Conservation (phyloP, 2,113 vertebrate genomes). For the Catharus bicknelli region DNA sequence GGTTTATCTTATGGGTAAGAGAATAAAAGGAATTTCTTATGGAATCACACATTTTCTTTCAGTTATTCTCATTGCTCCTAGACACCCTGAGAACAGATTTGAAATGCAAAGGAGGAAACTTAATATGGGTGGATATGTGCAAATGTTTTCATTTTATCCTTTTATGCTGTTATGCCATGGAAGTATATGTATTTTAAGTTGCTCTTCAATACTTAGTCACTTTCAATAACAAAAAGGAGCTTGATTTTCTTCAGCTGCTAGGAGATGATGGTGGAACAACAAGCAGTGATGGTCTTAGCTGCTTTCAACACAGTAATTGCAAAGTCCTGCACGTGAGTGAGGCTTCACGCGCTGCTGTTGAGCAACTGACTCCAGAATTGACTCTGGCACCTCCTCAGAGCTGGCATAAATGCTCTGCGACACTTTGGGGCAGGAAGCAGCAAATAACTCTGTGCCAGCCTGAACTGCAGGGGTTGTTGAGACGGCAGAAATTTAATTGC, state of each 20-base stretch:
- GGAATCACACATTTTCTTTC: not conserved
- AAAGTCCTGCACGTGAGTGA: fast-evolving
- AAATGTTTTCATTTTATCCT: not conserved
- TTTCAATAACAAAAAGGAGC: not conserved
- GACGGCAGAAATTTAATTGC: constrained; percentile 36
- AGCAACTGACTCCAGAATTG: not conserved
- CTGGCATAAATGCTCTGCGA: fast-evolving
- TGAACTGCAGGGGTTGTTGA: constrained; percentile 16
- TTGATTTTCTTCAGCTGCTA: not conserved
- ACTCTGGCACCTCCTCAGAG: not conserved
- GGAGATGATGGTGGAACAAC: not conserved
- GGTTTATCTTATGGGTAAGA: not conserved
- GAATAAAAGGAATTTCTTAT: not conserved
- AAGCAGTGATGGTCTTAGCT: not conserved
- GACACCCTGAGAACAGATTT: not conserved
- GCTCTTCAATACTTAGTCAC: not conserved
- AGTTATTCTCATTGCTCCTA: not conserved
- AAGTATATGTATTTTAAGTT: not conserved
- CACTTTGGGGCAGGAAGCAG: not conserved
- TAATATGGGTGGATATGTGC: not conserved
- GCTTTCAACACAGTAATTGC: not conserved
- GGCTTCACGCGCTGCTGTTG: not conserved
- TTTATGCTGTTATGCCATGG: not conserved
- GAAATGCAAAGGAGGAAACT: not conserved
- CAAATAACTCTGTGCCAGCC: not conserved